These are phyloP conservation scores for Cercocebus atys DNA, from an alignment of 2,113 vertebrate species.

Conservation along the genomic window DNA sequence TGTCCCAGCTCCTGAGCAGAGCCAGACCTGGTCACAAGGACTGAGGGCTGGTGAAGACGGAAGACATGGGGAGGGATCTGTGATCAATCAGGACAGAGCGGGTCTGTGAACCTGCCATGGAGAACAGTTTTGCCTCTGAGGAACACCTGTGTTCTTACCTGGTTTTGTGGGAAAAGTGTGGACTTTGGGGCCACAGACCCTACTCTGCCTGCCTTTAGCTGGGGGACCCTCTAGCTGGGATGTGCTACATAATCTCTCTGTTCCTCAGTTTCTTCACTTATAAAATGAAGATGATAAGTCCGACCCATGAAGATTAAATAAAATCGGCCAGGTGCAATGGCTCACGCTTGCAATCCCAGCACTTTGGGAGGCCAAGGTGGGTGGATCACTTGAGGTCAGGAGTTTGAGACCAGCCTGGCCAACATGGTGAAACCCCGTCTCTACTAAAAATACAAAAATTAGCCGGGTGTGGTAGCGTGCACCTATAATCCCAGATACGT, in stretches of 20 bases:
- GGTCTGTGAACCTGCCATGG: background rate
- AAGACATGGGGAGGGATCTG: background rate
- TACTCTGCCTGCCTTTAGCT: background rate
- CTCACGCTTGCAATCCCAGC: too few species aligned
- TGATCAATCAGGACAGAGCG: background rate
- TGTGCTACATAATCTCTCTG: background rate
- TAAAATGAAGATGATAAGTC: background rate
- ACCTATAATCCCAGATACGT: too few species aligned
- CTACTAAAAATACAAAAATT: too few species aligned
- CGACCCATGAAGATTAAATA: background rate
- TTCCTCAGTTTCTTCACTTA: background rate
- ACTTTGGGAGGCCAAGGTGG: too few species aligned
- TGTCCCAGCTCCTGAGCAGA: slow-evolving; percentile 1
- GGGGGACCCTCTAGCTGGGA: background rate
- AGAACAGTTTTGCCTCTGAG: background rate
- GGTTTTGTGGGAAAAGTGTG: background rate
- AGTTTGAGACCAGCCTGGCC: too few species aligned
- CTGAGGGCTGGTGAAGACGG: background rate
- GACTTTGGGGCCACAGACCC: background rate
- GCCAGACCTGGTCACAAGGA: background rate
- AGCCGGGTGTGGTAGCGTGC: too few species aligned
- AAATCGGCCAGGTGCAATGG: background rate
- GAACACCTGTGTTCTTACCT: background rate
- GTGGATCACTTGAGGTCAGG: too few species aligned
- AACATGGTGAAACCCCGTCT: too few species aligned